Evolutionary conservation across 35 echinoderm and acorn worm species (phyloP), one percentile per base, ranked within the genome.

Genomic region (Apostichopus parvimensis): DNA sequence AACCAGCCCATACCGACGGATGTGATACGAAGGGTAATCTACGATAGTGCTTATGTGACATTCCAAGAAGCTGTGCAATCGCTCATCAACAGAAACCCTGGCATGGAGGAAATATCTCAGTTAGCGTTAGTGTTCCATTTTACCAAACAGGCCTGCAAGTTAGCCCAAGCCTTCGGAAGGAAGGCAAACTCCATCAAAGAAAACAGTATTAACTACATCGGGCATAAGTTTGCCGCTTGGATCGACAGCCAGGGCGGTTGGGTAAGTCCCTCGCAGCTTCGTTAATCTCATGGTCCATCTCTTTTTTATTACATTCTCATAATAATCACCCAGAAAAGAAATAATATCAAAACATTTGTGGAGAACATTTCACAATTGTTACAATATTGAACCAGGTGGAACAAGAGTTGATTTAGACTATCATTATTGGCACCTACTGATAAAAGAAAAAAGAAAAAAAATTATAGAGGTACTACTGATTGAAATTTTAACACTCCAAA

Each of bases 241-340:
- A 87, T 98, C 26, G 94, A 95, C 73, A 95, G 94, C 56, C 96
- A 98, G 75, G 96, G 96, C 61, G 96, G 96, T 73, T 98, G 94
- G 94, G 96, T 98, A 94, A 95, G 96, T 57, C n/a, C 6, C 79
- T 61, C 7, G 58, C 57, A 60, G 57, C 26, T 28, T 28, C 26
- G 26, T 28, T 28, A 28, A 28, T 28, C 26, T 28, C 26, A 28
- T 28, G 26, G 26, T 28, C 26, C 26, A 28, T 28, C 26, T 28
- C 26, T 28, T 28, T 28, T 28, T 28, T 28, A 1, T 28, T 45
- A 45, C 34, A 45, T 45, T 45, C 4, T 0, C 34, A 0, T 45
- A 45, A 45, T 45, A 45, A 45, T 45, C 34, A 45, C 34, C 34
- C 0, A 45, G 34, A 45, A 45, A 45, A 45, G 34, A 45, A 45